These are phyloP conservation scores for Myotis myotis DNA, from an alignment of 2,797 vertebrate genomes.

Conservation along the genomic window DNA sequence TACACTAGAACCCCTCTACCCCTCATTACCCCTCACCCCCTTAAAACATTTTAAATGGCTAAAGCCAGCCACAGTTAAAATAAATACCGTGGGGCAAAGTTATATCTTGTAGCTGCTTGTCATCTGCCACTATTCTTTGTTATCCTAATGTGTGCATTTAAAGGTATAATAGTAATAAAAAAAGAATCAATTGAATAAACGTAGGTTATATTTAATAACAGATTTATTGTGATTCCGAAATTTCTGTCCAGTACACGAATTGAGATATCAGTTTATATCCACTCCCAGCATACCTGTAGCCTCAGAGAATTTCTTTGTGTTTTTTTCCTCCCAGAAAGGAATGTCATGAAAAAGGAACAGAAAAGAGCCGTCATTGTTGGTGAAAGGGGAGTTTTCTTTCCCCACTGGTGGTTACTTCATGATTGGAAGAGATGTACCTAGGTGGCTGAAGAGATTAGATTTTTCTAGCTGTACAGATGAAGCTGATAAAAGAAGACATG, in stretches of 20 bases:
- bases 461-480: slow-evolving; percentile 52
- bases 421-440: slow-evolving; percentile 68
- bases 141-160: not conserved
- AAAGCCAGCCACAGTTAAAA: not conserved
- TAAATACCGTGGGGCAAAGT: not conserved
- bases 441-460: slow-evolving; percentile 48
- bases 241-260: not conserved
- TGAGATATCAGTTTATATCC: not conserved
- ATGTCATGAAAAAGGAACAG: slow-evolving; percentile 70
- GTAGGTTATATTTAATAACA: not conserved
- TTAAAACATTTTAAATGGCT: not conserved
- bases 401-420: slow-evolving; percentile 54
- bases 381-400: slow-evolving; percentile 52
- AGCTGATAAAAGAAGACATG: slow-evolving; percentile 54
- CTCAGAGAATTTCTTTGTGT: slow-evolving; percentile 68
- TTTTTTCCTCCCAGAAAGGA: slow-evolving; percentile 75
- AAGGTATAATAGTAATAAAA: not conserved
- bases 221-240: not conserved
- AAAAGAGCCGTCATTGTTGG: slow-evolving; percentile 49
- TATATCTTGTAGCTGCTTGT: not conserved
- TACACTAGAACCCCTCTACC: too few relatives aligned
- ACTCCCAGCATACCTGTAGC: not conserved
- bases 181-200: not conserved
- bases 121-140: not conserved
- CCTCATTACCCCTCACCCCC: not conserved